Conservation (phyloP, 2,797 vertebrate genomes). For the Hemitrygon akajei region DNA sequence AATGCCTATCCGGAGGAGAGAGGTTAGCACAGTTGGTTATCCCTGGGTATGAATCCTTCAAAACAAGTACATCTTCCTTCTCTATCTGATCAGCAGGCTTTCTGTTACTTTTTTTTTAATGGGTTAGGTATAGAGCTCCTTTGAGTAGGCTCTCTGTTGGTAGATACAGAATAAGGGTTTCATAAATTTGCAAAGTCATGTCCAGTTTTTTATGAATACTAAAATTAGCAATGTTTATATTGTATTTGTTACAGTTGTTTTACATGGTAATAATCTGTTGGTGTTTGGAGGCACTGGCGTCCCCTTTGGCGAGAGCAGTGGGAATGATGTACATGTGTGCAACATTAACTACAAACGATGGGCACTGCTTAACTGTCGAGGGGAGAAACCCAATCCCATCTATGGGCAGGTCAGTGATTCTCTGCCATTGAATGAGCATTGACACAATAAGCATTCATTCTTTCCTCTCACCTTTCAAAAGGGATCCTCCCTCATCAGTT, state of each 20-base stretch:
- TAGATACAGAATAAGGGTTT: not conserved
- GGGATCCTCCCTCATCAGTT: too few species aligned
- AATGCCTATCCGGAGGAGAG: not conserved
- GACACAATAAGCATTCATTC: too few species aligned
- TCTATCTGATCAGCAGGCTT: not conserved
- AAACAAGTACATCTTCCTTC: too few species aligned
- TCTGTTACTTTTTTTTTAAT: not conserved
- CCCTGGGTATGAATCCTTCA: not conserved
- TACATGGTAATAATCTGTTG: constrained; percentile 95
- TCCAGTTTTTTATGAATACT: not conserved
- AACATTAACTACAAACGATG: constrained; percentile 94
- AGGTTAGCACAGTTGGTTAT: not conserved
- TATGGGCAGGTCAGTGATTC: constrained; percentile 79
- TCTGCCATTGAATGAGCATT: not conserved
- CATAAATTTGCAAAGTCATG: not conserved
- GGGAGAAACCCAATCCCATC: constrained; percentile 92
- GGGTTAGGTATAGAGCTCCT: not conserved
- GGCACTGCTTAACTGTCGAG: constrained; percentile 88
- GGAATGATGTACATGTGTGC: constrained; percentile 93
- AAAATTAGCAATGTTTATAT: not conserved
- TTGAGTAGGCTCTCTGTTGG: constrained; percentile 43
- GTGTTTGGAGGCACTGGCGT: constrained; percentile 96
- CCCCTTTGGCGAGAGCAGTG: constrained; percentile 93
- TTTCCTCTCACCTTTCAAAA: not conserved
- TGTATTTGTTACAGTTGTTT: constrained; percentile 65